Evolutionary conservation across 2,797 vertebrate species (phyloP), one percentile per base, ranked within the genome.

Genomic region (Enteromius paludinosus): DNA sequence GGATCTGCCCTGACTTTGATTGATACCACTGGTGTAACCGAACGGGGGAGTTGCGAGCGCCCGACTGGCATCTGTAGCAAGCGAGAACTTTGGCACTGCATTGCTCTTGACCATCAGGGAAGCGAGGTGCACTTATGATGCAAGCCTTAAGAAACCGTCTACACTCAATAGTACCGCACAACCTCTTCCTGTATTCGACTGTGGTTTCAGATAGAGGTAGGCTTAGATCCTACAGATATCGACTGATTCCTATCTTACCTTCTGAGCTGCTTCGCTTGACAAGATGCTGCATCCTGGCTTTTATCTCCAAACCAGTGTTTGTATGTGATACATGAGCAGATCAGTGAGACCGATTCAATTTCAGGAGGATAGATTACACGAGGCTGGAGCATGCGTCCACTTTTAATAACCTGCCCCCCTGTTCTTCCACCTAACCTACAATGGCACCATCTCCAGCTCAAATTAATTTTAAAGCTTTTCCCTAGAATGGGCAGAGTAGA

Each of bases 81-180:
- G 64, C 80, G 77, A 49, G 3, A 88, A 89, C 92, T 91, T 91
- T 90, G 90, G 90, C 88, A 88, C 83, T 81, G 83, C 90, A 90
- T 88, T 83, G 73, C 89, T 88, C 87, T 92, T 87, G 90, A 89
- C 88, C 80, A 86, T 93, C 93, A 94, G 93, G 93, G 92, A 94
- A 92, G 87, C 86, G 79, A 90, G 92, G 93, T 86, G 87, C 87
- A 85, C 90, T 90, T 88, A 84, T 87, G 87, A 90, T 89, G 91
- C 90, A 82, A 92, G 93, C 94, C 94, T 95, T 95, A 95, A 95
- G 69, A 82, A 90, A 89, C 87, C 89, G 90, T 91, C 72, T 90
- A 90, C 88, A 89, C 89, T 73, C 83, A 86, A 7, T 84, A 72
- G 69, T 82, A 74, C 82, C 47, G 20, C 76, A 81, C 45, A 83